Base-by-base conservation (phyloP, 2,113 vertebrate species). In the Ophiodon elongatus region DNA sequence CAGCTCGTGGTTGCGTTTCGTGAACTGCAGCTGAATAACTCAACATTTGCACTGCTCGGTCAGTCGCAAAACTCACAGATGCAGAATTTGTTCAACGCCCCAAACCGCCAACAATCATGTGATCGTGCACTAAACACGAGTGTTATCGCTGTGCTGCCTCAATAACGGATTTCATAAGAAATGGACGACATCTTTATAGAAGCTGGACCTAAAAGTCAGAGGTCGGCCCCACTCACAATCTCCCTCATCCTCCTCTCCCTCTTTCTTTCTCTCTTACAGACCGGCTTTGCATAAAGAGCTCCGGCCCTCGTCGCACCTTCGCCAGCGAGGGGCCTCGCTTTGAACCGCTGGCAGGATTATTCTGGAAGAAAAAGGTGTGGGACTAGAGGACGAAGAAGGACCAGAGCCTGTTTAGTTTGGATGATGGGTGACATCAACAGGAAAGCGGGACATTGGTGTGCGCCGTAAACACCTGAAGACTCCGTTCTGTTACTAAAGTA, bases 311-410 rank as follows among this genome's bases (percentile, higher is more conserved):
- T 56, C 39, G n/a, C 62, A 19, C n/a, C 59, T 75, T 68, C 10
- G 39, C 63, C 85, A 79, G 82, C 8, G 41, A 76, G 79, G 50
- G 88, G 43, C 41, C 76, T n/a, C n/a, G n/a, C n/a, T 70, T 64
- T 31, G 54, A 80, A 83, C 85, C 68, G 8, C 68, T 81, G 85
- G 83, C 13, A 50, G 77, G 82, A 87, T 71, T 63, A 79, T 71
- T 64, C 68, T n/a, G 57, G 47, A 65, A 86, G 71, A 73, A 76
- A 77, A 77, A 13, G 45, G 17, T 7, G 66, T 67, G 4, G 4
- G 17, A 50, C 25, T 0, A 35, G n/a, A 74, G 23, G 76, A 73
- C 27, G 54, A n/a, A 62, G 79, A 69, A 27, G 0, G 23, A 33
- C 3, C 19, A 2, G 5, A 50, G 37, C 21, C 29, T 41, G 41